A percentile compares a stretch with the other conserved stretches of the same genome.
Evolutionary conservation across 2,888 invertebrate species (phyloP).

Genomic region (Aproaerema taeniolella): DNA sequence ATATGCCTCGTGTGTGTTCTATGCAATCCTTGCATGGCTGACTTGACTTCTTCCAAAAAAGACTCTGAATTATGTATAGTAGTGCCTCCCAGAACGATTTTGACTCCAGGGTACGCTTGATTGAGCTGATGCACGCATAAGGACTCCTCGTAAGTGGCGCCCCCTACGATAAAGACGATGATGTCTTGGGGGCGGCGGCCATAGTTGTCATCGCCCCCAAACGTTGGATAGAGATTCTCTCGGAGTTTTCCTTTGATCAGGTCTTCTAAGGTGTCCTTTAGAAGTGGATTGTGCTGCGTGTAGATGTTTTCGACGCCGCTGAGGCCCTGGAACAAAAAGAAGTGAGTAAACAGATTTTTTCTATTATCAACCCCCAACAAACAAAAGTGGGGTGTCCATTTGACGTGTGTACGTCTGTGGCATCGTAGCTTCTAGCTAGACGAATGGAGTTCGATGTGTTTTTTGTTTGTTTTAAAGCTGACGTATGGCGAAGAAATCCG

Average conservation of each 20-base stretch:
- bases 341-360: too few relatives aligned
- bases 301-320: slow-evolving; percentile 99
- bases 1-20: slow-evolving; percentile 80
- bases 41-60: slow-evolving; percentile 86
- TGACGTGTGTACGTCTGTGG: too few relatives aligned
- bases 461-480: too few relatives aligned
- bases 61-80: slow-evolving; percentile 91
- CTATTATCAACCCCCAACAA: too few relatives aligned
- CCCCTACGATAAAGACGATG: slow-evolving; percentile 97
- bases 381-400: too few relatives aligned
- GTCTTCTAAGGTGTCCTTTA: slow-evolving; percentile 93
- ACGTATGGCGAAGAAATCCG: too few relatives aligned
- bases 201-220: slow-evolving; percentile 78
- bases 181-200: slow-evolving; percentile 90
- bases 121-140: slow-evolving; percentile 88
- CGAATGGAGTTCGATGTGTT: too few relatives aligned
- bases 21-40: slow-evolving; percentile 81
- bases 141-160: slow-evolving; percentile 97
- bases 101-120: slow-evolving; percentile 81
- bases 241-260: slow-evolving; percentile 93
- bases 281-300: slow-evolving; percentile 97
- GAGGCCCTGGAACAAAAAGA: slow-evolving; percentile 81
- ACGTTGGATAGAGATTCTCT: slow-evolving; percentile 89
- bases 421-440: too few relatives aligned
- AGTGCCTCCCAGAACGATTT: slow-evolving; percentile 93